phyloP scores from a whole-genome alignment of 2,888 invertebrate genomes.

The Acleris sparsana region DNA sequence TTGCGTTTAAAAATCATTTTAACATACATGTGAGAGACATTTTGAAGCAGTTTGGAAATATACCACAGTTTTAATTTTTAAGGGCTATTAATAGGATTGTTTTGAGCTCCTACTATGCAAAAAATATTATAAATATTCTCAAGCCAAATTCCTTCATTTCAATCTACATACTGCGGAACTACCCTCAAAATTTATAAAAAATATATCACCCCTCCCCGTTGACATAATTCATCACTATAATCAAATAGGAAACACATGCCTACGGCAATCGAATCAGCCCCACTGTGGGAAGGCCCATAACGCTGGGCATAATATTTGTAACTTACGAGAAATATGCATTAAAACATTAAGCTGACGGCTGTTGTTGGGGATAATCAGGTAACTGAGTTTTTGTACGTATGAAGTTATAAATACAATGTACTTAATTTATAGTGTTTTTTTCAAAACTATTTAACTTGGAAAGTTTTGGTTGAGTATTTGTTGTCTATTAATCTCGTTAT shows the following conservation, averaged over 20 bases:
- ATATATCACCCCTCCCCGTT: constrained; percentile 30
- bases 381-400: constrained; percentile 3
- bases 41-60: too few species aligned
- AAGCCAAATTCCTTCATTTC: not conserved
- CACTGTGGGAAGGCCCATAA: constrained; percentile 11
- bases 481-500: too few species aligned
- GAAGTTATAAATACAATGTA: not conserved
- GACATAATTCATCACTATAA: constrained; percentile 32
- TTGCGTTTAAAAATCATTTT: too few species aligned
- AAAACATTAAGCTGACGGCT: constrained; percentile 21
- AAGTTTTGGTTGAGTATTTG: too few species aligned
- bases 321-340: constrained; percentile 27
- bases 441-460: too few species aligned
- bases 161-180: not conserved
- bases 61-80: too few species aligned
- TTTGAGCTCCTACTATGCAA: too few species aligned
- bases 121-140: not conserved
- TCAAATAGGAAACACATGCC: constrained; percentile 32
- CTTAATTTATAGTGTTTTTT: too few species aligned
- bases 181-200: constrained; percentile 30
- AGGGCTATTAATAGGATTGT: too few species aligned
- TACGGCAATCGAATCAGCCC: constrained; percentile 4
- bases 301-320: constrained; percentile 6
- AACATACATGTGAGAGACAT: too few species aligned
- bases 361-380: not conserved